These are phyloP conservation scores for Drosophila guanche DNA, from an alignment of 1,140 invertebrate species.

Conservation along the genomic window DNA sequence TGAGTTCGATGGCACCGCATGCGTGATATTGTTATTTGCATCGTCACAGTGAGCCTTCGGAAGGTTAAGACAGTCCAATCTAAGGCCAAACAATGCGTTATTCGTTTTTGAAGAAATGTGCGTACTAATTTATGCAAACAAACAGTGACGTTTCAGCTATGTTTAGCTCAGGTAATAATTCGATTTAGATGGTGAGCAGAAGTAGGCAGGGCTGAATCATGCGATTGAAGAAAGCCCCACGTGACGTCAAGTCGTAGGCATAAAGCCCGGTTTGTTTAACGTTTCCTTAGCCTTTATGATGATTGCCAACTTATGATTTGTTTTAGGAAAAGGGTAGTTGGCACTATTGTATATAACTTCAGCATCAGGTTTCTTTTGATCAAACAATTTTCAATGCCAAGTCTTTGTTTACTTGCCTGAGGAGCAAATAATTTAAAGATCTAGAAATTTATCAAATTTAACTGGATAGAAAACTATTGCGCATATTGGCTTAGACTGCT, in stretches of 20 bases:
- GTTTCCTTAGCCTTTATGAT: constrained; percentile 13
- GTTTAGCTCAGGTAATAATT: constrained; percentile 11
- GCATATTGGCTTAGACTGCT: too few relatives aligned
- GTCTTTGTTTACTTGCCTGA: constrained; percentile 11
- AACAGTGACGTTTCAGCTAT: constrained; percentile 32
- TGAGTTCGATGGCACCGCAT: constrained; percentile 30
- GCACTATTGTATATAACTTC: constrained; percentile 20
- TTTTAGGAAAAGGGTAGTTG: constrained; percentile 18
- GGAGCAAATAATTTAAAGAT: constrained; percentile 4
- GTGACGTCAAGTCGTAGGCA: constrained; percentile 29
- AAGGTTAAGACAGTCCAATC: constrained; percentile 27
- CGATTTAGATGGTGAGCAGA: constrained; percentile 2
- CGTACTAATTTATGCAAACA: constrained; percentile 10
- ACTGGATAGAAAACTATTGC: too few relatives aligned
- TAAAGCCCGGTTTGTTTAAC: constrained; percentile 21
- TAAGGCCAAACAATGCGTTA: constrained; percentile 7
- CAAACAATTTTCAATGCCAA: constrained; percentile 30
- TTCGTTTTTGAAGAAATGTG: constrained; percentile 35
- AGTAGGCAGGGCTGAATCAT: constrained; percentile 22
- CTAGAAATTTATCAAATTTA: too few relatives aligned
- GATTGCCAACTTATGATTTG: constrained; percentile 46
- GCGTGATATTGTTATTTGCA: constrained; percentile 23
- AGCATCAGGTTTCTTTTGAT: constrained; percentile 53
- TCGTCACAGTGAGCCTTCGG: constrained; percentile 31
- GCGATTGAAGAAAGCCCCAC: constrained; percentile 21